phyloP scores from a whole-genome alignment of 2,888 invertebrate species.

The Yponomeuta cagnagella region DNA sequence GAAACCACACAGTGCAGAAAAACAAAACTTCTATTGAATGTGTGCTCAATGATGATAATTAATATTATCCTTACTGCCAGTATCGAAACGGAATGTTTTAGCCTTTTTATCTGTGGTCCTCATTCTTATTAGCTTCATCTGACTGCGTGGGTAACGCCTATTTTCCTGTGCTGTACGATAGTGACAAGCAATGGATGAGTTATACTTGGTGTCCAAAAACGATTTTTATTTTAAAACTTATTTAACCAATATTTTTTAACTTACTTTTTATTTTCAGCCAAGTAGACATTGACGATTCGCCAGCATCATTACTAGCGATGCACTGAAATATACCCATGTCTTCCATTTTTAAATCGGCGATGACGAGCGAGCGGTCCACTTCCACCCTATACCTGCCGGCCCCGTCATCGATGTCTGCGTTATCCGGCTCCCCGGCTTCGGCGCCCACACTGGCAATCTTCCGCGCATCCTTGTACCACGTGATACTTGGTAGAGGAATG shows the following conservation, averaged over 20 bases:
- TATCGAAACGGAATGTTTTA: constrained; percentile 77
- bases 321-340: constrained; percentile 98
- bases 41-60: constrained; percentile 28
- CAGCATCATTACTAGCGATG: constrained; percentile 92
- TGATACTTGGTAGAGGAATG: constrained; percentile 88
- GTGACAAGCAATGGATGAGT: constrained; percentile 20
- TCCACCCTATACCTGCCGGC: constrained; percentile 82
- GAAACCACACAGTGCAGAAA: constrained; percentile 46
- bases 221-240: background rate
- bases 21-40: constrained; percentile 27
- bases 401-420: constrained; percentile 60
- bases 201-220: constrained; percentile 8
- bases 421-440: constrained; percentile 56
- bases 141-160: constrained; percentile 73
- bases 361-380: constrained; percentile 88
- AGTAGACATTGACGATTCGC: constrained; percentile 90
- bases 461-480: constrained; percentile 89
- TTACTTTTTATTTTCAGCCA: constrained; percentile 97
- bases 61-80: constrained; percentile 71
- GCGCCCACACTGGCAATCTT: constrained; percentile 67
- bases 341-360: constrained; percentile 85
- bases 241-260: constrained; percentile 46
- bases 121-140: constrained; percentile 79
- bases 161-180: constrained; percentile 61
- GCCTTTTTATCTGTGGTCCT: constrained; percentile 74